Evolutionary conservation across 1,140 invertebrate species (phyloP).

Genomic region (Drosophila bocki): DNA sequence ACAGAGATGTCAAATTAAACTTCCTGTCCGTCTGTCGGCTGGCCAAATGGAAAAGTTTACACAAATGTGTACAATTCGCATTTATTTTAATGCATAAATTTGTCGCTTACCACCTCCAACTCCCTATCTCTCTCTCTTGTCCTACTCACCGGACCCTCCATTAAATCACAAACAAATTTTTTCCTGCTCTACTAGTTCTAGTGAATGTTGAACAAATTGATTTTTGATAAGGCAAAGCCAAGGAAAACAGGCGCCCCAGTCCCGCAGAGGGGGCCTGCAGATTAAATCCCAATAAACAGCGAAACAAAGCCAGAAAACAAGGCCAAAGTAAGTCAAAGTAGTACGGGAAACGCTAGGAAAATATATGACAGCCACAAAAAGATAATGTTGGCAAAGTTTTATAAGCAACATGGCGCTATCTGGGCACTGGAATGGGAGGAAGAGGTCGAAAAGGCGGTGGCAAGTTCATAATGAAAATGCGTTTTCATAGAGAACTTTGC

Average conservation of each 20-base stretch:
- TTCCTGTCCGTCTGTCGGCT: constrained; percentile 65
- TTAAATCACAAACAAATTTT: constrained; percentile 40
- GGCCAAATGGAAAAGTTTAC: constrained; percentile 54
- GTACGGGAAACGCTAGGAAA: constrained; percentile 21
- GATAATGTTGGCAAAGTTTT: constrained; percentile 55
- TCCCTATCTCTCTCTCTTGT: not conserved
- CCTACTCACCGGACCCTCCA: constrained; percentile 3
- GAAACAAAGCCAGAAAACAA: constrained; percentile 52
- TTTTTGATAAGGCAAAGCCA: constrained; percentile 61
- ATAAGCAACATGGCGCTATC: constrained; percentile 53
- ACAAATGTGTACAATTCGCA: constrained; percentile 50
- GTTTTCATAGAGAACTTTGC: constrained; percentile 52
- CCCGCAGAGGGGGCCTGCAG: constrained; percentile 15
- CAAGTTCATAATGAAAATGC: constrained; percentile 67
- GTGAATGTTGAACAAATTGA: constrained; percentile 64
- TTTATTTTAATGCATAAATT: constrained; percentile 75
- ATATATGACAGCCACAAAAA: constrained; percentile 57
- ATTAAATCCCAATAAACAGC: constrained; percentile 64
- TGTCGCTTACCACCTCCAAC: constrained; percentile 23
- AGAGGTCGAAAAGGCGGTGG: constrained; percentile 11
- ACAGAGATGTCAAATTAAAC: constrained; percentile 71
- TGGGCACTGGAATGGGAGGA: constrained; percentile 14
- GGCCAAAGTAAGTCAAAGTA: constrained; percentile 36
- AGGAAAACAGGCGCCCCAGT: constrained; percentile 23
- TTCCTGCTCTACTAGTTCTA: constrained; percentile 34